A percentile compares a stretch with the other conserved stretches of the same genome.
These are phyloP conservation scores for Ophion ellenae DNA, from an alignment of 2,888 invertebrate species.

Conservation along the genomic window DNA sequence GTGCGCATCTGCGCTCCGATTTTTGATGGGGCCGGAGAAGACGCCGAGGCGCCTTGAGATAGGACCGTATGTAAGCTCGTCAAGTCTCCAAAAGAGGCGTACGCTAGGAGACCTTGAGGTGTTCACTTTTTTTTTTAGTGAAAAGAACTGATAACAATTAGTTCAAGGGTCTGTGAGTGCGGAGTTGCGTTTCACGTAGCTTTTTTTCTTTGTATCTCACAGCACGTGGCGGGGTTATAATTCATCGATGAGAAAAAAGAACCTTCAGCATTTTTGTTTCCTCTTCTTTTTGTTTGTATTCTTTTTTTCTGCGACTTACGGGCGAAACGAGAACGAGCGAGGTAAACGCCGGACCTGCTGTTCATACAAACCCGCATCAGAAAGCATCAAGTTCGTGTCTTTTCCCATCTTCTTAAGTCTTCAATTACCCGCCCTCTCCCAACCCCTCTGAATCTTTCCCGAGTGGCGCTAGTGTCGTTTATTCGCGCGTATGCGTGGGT, in stretches of 20 bases:
- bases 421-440: too few relatives aligned
- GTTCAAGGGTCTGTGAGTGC: constrained; percentile 50
- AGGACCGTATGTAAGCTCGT: constrained; percentile 26
- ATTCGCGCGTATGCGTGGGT: too few relatives aligned
- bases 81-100: constrained; percentile 3
- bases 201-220: constrained; percentile 5
- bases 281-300: neutral
- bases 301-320: constrained; percentile 7
- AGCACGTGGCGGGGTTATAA: constrained; percentile 25
- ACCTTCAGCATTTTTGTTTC: constrained; percentile 17
- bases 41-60: constrained; percentile 23
- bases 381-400: neutral
- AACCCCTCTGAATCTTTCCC: too few relatives aligned
- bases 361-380: constrained; percentile 11
- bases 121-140: neutral
- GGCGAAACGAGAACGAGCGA: constrained; percentile 1
- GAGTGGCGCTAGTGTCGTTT: too few relatives aligned
- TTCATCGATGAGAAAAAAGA: constrained; percentile 46
- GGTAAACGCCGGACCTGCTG: constrained; percentile 23
- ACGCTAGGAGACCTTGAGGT: constrained; percentile 24
- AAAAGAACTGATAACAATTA: constrained; percentile 20
- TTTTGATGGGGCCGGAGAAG: neutral
- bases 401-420: neutral
- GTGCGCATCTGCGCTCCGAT: neutral
- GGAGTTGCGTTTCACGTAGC: constrained; percentile 5